Evolutionary conservation across 2,888 invertebrate species (phyloP).

Genomic region (Zeuzera pyrina): DNA sequence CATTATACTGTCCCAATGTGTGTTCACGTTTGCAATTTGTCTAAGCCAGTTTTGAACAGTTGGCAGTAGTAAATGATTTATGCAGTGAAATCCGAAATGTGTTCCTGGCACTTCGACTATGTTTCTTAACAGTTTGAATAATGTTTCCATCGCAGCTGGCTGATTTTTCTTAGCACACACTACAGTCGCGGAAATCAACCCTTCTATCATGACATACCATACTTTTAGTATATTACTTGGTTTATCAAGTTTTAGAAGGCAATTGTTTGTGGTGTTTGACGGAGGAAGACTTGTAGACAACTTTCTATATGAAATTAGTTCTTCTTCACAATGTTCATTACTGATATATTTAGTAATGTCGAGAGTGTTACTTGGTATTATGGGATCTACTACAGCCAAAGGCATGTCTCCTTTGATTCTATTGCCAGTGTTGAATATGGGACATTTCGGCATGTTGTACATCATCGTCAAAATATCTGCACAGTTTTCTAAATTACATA

Average conservation of each 20-base stretch:
- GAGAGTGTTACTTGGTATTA: constrained; percentile 81
- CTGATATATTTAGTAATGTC: constrained; percentile 80
- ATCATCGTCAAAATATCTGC: constrained; percentile 91
- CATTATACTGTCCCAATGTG: constrained; percentile 83
- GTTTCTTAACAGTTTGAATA: constrained; percentile 87
- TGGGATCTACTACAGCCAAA: constrained; percentile 86
- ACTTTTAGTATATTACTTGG: constrained; percentile 90
- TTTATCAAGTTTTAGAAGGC: constrained; percentile 80
- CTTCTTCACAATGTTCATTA: constrained; percentile 77
- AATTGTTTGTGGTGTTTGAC: constrained; percentile 65
- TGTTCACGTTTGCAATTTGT: constrained; percentile 79
- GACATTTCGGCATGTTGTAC: constrained; percentile 96
- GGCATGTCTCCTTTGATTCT: constrained; percentile 84
- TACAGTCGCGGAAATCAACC: constrained; percentile 84
- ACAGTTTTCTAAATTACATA: constrained; percentile 89
- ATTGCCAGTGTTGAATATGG: constrained; percentile 92
- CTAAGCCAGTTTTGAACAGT: constrained; percentile 95
- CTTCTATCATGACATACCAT: constrained; percentile 92
- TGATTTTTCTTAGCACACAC: constrained; percentile 92
- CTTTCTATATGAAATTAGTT: constrained; percentile 77
- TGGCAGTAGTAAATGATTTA: constrained; percentile 92
- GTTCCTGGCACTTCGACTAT: constrained; percentile 87
- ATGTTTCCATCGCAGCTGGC: constrained; percentile 87
- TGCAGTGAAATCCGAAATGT: constrained; percentile 91
- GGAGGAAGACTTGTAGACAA: constrained; percentile 68